Evolutionary conservation across 2,888 invertebrate species (phyloP).

Genomic region (Temnothorax unifasciatus): DNA sequence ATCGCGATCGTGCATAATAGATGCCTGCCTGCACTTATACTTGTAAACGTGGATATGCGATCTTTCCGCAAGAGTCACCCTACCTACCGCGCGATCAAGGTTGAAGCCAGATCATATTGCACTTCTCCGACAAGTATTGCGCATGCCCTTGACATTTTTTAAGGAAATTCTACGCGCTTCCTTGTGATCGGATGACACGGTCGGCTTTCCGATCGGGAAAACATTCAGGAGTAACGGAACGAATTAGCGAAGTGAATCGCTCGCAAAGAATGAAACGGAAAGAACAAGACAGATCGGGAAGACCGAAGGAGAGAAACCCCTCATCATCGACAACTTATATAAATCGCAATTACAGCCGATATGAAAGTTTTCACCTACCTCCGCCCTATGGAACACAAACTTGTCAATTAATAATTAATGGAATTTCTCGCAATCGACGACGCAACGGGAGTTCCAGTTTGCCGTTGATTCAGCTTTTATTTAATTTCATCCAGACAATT

Average conservation of each 20-base stretch:
- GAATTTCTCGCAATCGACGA: slow-evolving; percentile 59
- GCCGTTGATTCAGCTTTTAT: slow-evolving; percentile 72
- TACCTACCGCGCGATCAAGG: slow-evolving; percentile 64
- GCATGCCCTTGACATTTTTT: slow-evolving; percentile 52
- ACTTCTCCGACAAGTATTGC: slow-evolving; percentile 57
- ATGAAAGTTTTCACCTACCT: slow-evolving; percentile 76
- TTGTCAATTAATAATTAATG: slow-evolving; percentile 81
- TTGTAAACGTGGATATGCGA: slow-evolving; percentile 60
- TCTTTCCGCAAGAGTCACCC: slow-evolving; percentile 59
- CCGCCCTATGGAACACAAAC: slow-evolving; percentile 76
- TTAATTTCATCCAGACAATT: slow-evolving; percentile 70
- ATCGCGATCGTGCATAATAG: slow-evolving; percentile 22
- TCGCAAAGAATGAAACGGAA: neutral
- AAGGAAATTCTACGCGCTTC: slow-evolving; percentile 56
- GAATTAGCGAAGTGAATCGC: slow-evolving; percentile 24
- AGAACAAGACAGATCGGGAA: slow-evolving; percentile 1
- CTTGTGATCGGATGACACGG: slow-evolving; percentile 47
- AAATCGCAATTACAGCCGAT: slow-evolving; percentile 79
- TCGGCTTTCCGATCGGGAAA: slow-evolving; percentile 45
- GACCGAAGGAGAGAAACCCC: slow-evolving; percentile 10
- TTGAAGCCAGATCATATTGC: slow-evolving; percentile 61
- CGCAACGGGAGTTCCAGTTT: slow-evolving; percentile 55
- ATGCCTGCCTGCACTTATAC: slow-evolving; percentile 57
- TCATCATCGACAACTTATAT: slow-evolving; percentile 64
- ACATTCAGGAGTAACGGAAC: slow-evolving; percentile 41